Conservation (phyloP, 2,113 vertebrate genomes). For the Euleptes europaea region DNA sequence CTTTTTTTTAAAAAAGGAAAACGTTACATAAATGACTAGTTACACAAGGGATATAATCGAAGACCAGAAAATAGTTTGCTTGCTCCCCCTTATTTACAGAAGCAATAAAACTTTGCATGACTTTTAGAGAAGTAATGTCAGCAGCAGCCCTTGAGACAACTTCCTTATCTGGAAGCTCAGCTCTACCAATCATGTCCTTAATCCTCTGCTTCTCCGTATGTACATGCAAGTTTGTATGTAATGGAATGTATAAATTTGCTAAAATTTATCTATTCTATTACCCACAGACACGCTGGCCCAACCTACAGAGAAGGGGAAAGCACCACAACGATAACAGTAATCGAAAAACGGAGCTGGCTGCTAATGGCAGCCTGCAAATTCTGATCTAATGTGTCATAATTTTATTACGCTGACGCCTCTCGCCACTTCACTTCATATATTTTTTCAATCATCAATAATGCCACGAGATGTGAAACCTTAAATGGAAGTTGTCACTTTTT, state of each 20-base stretch:
- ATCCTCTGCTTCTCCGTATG: not conserved
- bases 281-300: constrained; percentile 1
- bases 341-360: constrained; percentile 62
- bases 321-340: constrained; percentile 53
- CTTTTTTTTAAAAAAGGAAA: too few species aligned
- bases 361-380: constrained; percentile 71
- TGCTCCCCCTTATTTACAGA: not conserved
- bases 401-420: constrained; percentile 67
- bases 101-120: not conserved
- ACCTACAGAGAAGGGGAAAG: constrained; percentile 34
- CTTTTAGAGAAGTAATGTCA: constrained; percentile 9
- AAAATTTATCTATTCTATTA: not conserved
- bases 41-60: too few species aligned
- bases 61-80: not conserved
- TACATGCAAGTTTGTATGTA: not conserved
- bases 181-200: constrained; percentile 16
- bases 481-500: constrained; percentile 72
- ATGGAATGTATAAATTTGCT: not conserved
- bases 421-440: constrained; percentile 55
- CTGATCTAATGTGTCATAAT: constrained; percentile 74
- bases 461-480: constrained; percentile 58
- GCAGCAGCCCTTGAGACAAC: not conserved
- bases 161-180: not conserved
- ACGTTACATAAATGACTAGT: too few species aligned
- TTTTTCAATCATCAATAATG: constrained; percentile 53